phyloP scores from a whole-genome alignment of 1,140 invertebrate species.

The Brachionus manjavacas region DNA sequence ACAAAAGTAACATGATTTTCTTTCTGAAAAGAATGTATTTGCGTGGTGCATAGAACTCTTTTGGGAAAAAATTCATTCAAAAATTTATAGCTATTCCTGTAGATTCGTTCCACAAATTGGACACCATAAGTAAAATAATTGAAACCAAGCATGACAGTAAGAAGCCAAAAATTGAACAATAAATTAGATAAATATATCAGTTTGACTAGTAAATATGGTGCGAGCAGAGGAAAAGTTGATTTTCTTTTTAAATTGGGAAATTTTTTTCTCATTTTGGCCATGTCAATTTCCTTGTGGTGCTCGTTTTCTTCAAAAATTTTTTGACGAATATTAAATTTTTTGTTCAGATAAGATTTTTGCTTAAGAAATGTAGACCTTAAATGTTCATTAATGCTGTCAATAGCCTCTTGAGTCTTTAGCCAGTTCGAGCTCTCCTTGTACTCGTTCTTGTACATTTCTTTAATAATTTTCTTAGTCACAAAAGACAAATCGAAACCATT shows the following conservation, averaged over 20 bases:
- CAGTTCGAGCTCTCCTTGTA: slow-evolving; percentile 17
- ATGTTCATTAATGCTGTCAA: slow-evolving; percentile 18
- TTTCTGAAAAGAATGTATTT: background rate
- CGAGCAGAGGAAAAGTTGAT: background rate
- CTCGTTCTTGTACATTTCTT: background rate
- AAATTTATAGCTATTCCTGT: background rate
- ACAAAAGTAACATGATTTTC: slow-evolving; percentile 57
- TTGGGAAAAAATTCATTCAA: slow-evolving; percentile 36
- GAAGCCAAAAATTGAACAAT: slow-evolving; percentile 47
- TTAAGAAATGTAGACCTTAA: slow-evolving; percentile 8
- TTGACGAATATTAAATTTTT: background rate
- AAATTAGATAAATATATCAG: background rate
- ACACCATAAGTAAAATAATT: slow-evolving; percentile 7
- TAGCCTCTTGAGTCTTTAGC: background rate
- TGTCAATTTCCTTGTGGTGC: background rate
- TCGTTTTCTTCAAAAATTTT: background rate
- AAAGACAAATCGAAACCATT: slow-evolving; percentile 19
- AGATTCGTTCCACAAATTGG: background rate
- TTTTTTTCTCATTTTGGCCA: background rate
- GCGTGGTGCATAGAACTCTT: background rate
- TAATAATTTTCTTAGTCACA: background rate
- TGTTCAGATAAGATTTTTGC: background rate
- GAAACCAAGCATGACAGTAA: slow-evolving; percentile 60
- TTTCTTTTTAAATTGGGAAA: slow-evolving; percentile 20
- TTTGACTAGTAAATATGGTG: slow-evolving; percentile 28